A percentile compares a stretch with the other conserved stretches of the same genome.
Conservation (phyloP, 2,797 vertebrate genomes). For the Dallia pectoralis region DNA sequence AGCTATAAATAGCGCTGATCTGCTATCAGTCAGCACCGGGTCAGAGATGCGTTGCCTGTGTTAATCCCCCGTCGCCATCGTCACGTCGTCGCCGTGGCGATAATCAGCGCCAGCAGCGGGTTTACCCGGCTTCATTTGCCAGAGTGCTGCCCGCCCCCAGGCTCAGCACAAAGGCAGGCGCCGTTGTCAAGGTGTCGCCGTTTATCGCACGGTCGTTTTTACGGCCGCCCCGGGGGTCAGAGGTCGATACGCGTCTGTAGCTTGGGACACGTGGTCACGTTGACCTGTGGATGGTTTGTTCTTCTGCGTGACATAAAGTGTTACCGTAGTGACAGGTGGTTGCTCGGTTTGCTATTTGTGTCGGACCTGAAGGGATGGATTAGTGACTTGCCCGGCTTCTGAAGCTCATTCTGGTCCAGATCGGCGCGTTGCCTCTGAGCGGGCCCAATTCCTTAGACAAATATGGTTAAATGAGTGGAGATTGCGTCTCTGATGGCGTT, state of each 20-base stretch:
- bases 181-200: background rate
- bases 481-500: background rate
- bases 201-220: background rate
- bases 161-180: conserved; percentile 19
- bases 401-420: background rate
- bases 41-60: background rate
- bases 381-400: background rate
- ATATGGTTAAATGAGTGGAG: conserved; percentile 8
- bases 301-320: background rate
- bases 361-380: background rate
- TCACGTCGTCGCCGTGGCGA: conserved; percentile 13
- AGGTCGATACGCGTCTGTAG: background rate
- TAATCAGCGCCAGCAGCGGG: conserved; percentile 30
- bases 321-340: background rate
- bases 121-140: conserved; percentile 28
- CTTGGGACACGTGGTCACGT: background rate
- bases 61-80: conserved; percentile 32
- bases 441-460: conserved; percentile 8
- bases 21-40: background rate
- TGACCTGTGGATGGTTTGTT: background rate
- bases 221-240: background rate
- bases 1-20: conserved; percentile 6
- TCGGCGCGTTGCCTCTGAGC: conserved; percentile 2
- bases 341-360: conserved; percentile 2
- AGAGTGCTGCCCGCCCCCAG: conserved; percentile 20